Percentiles rank a stretch among this genome's conserved stretches.
phyloP scores from a whole-genome alignment of 37 sponge, comb jelly and placozoan species.

The Cliona cf. orientalis region DNA sequence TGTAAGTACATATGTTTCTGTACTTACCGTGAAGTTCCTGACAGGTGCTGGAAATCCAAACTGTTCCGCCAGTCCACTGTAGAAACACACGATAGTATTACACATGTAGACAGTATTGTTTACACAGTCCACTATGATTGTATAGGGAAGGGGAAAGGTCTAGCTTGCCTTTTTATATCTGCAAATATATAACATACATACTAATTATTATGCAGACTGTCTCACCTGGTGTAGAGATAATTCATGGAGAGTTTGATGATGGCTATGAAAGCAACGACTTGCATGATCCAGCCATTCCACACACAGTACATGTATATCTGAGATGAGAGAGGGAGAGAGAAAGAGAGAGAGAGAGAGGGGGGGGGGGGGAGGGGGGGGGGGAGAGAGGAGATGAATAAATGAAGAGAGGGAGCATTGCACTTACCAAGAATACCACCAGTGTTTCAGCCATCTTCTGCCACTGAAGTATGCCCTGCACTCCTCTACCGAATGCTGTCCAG shows the following conservation, averaged over 20 bases:
- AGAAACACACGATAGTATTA: background rate
- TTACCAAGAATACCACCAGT: slow-evolving; percentile 65
- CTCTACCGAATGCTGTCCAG: slow-evolving; percentile 13
- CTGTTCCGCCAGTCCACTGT: slow-evolving; percentile 71
- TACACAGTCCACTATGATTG: no score
- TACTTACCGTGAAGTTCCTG: background rate
- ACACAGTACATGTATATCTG: slow-evolving; percentile 81
- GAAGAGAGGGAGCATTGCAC: background rate
- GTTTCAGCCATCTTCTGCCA: slow-evolving; percentile 54
- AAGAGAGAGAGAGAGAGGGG: background rate
- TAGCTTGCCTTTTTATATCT: no score
- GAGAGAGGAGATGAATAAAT: background rate
- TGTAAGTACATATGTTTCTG: background rate
- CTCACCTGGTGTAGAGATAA: slow-evolving; percentile 57
- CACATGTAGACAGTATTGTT: no score
- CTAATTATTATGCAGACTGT: no score
- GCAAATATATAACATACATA: no score
- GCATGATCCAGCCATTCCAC: slow-evolving; percentile 79
- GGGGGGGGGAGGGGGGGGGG: background rate
- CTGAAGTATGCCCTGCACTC: slow-evolving; percentile 14
- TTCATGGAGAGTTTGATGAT: slow-evolving; percentile 57
- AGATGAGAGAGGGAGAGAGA: background rate
- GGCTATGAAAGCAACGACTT: slow-evolving; percentile 42
- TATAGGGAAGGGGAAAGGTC: no score
- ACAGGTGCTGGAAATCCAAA: slow-evolving; percentile 58